Evolutionary conservation across 2,113 vertebrate genomes (phyloP).

Genomic region (Microcebus tavaratra): DNA sequence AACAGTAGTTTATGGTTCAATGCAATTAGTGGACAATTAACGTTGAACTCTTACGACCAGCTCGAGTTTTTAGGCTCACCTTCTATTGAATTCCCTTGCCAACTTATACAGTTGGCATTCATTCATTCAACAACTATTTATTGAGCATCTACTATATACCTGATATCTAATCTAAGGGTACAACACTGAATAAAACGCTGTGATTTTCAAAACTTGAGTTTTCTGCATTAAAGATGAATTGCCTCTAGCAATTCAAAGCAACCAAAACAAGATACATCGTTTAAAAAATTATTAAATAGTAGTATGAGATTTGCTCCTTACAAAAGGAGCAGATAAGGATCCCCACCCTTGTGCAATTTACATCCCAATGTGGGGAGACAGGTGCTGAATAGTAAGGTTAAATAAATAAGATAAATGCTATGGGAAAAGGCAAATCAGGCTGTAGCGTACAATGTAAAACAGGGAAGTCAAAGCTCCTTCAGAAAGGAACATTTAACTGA

Average conservation of each 20-base stretch:
- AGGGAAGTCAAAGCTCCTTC: background rate
- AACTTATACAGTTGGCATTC: background rate
- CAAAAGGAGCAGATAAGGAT: background rate
- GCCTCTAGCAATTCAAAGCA: too few relatives aligned
- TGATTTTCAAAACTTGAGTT: too few relatives aligned
- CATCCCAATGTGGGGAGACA: background rate
- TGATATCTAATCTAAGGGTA: background rate
- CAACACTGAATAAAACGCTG: background rate
- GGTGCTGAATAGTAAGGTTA: background rate
- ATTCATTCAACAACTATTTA: background rate
- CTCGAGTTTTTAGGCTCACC: background rate
- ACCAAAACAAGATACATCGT: too few relatives aligned
- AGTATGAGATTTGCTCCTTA: too few relatives aligned
- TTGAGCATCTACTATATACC: background rate
- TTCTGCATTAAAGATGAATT: too few relatives aligned
- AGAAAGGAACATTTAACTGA: background rate
- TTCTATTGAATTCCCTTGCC: background rate
- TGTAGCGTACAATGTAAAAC: background rate
- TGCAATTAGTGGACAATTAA: background rate
- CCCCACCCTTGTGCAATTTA: background rate
- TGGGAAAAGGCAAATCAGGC: background rate
- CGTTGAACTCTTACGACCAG: slow-evolving; percentile 2
- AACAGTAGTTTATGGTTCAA: background rate
- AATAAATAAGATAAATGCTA: background rate
- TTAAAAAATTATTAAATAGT: too few relatives aligned